Conservation (phyloP, 37 sponge, comb jelly and placozoan genomes). For the Hexactinellida sp. region DNA sequence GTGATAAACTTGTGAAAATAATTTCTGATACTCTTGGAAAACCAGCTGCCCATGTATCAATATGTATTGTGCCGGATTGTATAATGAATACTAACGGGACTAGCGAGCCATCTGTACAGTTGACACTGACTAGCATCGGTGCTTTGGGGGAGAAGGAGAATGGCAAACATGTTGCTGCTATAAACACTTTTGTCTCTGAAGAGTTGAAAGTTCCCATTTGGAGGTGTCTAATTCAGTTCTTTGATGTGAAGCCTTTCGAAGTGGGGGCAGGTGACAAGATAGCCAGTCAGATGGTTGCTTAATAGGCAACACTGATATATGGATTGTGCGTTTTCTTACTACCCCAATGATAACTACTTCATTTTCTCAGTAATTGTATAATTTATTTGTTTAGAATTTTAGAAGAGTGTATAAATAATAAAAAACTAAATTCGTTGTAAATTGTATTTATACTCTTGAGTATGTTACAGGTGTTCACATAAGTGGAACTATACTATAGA, state of each 20-base stretch:
- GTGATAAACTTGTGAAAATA: background rate
- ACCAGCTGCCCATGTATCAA: background rate
- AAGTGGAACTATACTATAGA: no score
- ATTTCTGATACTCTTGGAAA: background rate
- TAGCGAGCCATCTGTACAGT: background rate
- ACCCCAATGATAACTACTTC: no score
- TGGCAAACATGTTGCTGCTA: background rate
- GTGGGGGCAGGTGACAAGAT: background rate
- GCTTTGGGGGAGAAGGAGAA: background rate
- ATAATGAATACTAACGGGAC: background rate
- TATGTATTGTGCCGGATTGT: background rate
- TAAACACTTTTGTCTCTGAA: background rate
- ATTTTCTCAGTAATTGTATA: no score
- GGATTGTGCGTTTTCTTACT: no score
- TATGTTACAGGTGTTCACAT: no score
- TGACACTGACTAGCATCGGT: background rate
- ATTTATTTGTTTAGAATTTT: no score
- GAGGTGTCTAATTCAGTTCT: background rate
- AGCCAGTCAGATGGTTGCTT: background rate
- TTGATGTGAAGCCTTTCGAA: background rate
- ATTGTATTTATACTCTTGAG: no score
- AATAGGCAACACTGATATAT: background rate
- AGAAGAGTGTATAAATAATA: no score
- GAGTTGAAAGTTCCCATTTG: background rate
- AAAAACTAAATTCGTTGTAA: no score